A percentile compares a stretch with the other conserved stretches of the same genome.
phyloP scores from a whole-genome alignment of 1,140 invertebrate species.

The Augochlora pura region DNA sequence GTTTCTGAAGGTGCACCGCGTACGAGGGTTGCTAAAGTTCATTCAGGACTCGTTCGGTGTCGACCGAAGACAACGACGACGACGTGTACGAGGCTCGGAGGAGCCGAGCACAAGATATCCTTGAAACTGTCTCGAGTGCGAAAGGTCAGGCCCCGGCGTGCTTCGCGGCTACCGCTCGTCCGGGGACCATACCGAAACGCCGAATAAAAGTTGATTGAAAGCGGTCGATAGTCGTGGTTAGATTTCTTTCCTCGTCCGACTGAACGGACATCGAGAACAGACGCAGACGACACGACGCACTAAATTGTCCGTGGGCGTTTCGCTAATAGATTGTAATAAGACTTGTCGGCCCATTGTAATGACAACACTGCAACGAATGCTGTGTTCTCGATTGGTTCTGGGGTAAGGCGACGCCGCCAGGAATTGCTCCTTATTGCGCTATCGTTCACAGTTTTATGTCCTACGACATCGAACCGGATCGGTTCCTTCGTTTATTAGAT shows the following conservation, averaged over 20 bases:
- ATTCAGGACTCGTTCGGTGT: not conserved
- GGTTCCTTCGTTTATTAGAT: not conserved
- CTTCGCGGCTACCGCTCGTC: conserved; percentile 17
- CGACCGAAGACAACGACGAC: too few relatives aligned
- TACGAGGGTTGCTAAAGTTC: too few relatives aligned
- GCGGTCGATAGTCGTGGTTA: conserved; percentile 4
- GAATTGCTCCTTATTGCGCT: conserved; percentile 11
- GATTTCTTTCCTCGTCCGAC: too few relatives aligned
- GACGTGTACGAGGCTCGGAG: not conserved
- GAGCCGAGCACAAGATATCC: conserved; percentile 32
- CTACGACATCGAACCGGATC: not conserved
- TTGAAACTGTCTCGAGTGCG: conserved; percentile 38
- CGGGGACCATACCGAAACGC: not conserved
- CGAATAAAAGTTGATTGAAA: not conserved
- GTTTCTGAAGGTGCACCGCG: too few relatives aligned
- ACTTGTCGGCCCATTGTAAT: conserved; percentile 64
- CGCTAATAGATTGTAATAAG: conserved; percentile 70
- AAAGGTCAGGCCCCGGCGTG: conserved; percentile 38
- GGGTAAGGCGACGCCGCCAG: not conserved
- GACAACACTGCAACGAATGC: conserved; percentile 60
- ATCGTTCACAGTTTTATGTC: conserved; percentile 1
- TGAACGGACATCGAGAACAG: not conserved
- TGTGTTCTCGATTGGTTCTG: conserved; percentile 34
- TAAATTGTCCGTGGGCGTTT: conserved; percentile 70
- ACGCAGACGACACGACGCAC: conserved; percentile 28